Conservation (phyloP, 2,113 vertebrate species). For the Pelvicachromis taeniatus region DNA sequence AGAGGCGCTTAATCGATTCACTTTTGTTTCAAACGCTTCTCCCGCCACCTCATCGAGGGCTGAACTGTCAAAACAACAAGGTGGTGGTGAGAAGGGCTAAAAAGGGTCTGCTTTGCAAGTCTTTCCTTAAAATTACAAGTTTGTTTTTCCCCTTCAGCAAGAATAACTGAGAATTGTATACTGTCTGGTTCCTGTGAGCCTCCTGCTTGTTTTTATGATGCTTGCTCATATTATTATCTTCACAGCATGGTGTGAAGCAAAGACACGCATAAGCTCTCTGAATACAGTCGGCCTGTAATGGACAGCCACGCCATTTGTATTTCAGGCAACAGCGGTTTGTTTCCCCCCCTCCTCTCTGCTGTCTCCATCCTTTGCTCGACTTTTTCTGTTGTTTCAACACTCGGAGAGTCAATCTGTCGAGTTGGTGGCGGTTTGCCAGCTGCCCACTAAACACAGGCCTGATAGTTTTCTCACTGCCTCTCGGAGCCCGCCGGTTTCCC, state of each 20-base stretch:
- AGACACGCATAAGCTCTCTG: background rate
- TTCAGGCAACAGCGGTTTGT: background rate
- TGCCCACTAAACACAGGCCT: constrained; percentile 58
- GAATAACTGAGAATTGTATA: background rate
- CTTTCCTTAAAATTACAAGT: constrained; percentile 4
- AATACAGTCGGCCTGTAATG: background rate
- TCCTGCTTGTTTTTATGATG: background rate
- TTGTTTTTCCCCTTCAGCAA: background rate
- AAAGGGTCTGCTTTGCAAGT: background rate
- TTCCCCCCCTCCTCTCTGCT: background rate
- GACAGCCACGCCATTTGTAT: constrained; percentile 22
- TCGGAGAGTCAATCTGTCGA: constrained; percentile 49
- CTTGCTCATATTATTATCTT: background rate
- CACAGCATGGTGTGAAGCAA: background rate
- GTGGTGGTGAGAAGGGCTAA: background rate
- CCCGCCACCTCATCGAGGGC: background rate
- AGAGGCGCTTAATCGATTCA: constrained; percentile 3
- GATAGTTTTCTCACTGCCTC: constrained; percentile 16
- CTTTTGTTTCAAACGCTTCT: background rate
- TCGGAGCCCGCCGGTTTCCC: constrained; percentile 23
- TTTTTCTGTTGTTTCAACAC: constrained; percentile 43
- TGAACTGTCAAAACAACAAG: background rate
- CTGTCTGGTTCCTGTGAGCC: background rate
- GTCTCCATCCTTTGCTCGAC: constrained; percentile 12
- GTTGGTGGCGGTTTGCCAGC: constrained; percentile 43